phyloP scores from a whole-genome alignment of 2,113 vertebrate species.

The Tor tambroides region DNA sequence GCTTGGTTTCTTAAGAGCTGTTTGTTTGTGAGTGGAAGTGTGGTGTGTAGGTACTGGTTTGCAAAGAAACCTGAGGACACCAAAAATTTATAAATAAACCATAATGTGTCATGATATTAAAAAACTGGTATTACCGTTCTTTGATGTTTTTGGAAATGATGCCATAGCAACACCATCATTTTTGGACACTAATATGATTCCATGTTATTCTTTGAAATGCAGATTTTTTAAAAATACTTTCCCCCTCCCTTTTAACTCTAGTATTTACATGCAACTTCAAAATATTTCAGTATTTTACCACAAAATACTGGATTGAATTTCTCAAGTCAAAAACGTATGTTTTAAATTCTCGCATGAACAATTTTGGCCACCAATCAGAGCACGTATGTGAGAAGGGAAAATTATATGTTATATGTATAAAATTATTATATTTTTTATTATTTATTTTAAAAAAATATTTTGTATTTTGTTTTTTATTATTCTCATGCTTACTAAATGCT shows the following conservation, averaged over 20 bases:
- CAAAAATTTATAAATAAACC: not conserved
- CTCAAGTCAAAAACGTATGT: not conserved
- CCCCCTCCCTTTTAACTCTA: not conserved
- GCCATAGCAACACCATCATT: not conserved
- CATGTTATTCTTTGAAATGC: not conserved
- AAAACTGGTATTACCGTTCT: not conserved
- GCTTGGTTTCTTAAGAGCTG: not conserved
- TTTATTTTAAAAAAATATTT: no score
- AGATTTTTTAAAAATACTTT: no score
- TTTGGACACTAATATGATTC: not conserved
- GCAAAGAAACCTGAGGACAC: not conserved
- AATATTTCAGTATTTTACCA: not conserved
- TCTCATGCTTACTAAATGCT: no score
- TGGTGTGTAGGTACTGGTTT: not conserved
- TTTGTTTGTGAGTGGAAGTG: constrained; percentile 18
- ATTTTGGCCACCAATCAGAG: no score
- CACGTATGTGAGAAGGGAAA: no score
- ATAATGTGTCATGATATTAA: not conserved
- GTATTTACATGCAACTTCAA: not conserved
- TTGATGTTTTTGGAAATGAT: not conserved
- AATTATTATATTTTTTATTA: no score
- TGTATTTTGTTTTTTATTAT: no score
- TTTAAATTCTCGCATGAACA: not conserved
- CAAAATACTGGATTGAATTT: not conserved
- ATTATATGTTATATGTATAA: no score